Evolutionary conservation across 2,113 vertebrate species (phyloP).

Genomic region (Microtus ochrogaster): DNA sequence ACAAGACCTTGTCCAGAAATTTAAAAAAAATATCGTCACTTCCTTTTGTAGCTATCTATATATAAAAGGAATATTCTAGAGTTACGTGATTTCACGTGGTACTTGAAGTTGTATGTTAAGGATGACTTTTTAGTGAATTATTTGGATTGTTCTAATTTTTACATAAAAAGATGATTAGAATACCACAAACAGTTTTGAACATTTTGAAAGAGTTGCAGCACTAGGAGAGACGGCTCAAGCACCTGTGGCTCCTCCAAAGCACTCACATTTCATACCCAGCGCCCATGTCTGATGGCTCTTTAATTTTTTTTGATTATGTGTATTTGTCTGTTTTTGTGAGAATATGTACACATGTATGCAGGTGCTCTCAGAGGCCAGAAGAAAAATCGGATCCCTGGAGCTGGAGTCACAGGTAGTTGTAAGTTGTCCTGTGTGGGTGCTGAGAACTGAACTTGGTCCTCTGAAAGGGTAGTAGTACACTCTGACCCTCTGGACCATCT

Average conservation of each 20-base stretch:
- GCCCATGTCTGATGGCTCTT: neutral
- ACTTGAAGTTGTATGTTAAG: slow-evolving; percentile 19
- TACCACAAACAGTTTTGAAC: neutral
- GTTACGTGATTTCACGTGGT: neutral
- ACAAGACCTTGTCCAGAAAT: neutral
- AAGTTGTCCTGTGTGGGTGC: neutral
- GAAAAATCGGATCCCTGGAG: neutral
- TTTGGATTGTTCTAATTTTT: neutral
- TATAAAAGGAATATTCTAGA: neutral
- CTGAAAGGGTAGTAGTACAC: neutral
- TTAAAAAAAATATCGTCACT: neutral
- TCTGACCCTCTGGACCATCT: neutral
- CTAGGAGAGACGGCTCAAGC: neutral
- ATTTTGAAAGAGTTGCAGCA: neutral
- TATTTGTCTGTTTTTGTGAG: neutral
- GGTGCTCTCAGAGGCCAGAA: neutral
- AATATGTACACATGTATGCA: neutral
- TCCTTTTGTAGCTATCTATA: neutral
- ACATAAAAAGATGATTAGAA: neutral
- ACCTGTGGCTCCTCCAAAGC: neutral
- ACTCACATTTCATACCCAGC: neutral
- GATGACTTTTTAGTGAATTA: neutral
- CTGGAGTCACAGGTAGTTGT: neutral
- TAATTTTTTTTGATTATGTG: neutral
- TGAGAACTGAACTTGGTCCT: neutral